Evolutionary conservation across 1,140 invertebrate species (phyloP).

Genomic region (Belonocnema kinseyi): DNA sequence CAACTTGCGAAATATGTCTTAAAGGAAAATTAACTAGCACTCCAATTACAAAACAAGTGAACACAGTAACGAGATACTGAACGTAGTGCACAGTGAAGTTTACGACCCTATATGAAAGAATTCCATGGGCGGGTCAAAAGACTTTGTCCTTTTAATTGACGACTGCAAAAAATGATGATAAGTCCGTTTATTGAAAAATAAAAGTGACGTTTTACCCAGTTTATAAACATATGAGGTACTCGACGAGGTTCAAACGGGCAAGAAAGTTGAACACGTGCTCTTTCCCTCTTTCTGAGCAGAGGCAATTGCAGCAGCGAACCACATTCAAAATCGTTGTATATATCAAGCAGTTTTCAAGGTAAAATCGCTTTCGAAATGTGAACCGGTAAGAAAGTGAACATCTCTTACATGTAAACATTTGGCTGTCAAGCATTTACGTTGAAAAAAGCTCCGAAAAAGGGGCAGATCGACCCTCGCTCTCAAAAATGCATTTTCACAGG

Average conservation of each 20-base stretch:
- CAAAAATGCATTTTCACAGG: slow-evolving; percentile 49
- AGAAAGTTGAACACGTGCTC: too few relatives aligned
- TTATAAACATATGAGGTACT: slow-evolving; percentile 29
- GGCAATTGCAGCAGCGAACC: too few relatives aligned
- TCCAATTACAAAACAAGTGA: neutral
- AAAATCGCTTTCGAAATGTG: too few relatives aligned
- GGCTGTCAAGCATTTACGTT: neutral
- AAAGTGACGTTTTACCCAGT: neutral
- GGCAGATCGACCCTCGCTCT: slow-evolving; percentile 43
- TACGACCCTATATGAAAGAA: neutral
- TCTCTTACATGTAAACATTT: slow-evolving; percentile 41
- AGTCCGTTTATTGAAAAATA: slow-evolving; percentile 4
- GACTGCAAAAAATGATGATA: neutral
- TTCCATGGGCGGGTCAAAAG: neutral
- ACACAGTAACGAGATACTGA: neutral
- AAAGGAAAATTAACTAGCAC: neutral
- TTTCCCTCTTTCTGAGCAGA: too few relatives aligned
- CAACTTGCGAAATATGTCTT: neutral
- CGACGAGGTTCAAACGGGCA: slow-evolving; percentile 52
- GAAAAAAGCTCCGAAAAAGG: slow-evolving; percentile 17
- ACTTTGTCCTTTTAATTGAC: neutral
- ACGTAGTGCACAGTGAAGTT: neutral
- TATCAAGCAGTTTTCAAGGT: too few relatives aligned
- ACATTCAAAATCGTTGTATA: too few relatives aligned
- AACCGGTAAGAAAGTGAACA: neutral